A percentile compares a stretch with the other conserved stretches of the same genome.
Conservation (phyloP, 2,113 vertebrate species). For the Brienomyrus longianalis region DNA sequence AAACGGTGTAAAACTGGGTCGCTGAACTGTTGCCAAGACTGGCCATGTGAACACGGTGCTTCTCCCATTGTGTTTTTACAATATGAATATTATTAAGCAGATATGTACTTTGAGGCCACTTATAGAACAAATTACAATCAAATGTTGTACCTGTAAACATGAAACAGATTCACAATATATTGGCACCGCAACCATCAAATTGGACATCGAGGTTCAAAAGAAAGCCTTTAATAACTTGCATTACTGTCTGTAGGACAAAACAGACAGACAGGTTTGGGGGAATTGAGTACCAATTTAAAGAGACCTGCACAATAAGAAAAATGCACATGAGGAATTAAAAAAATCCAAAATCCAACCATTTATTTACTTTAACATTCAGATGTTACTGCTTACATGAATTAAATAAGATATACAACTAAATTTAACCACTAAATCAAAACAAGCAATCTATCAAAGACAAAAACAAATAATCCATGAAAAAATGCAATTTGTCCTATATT, state of each 20-base stretch:
- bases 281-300: not conserved
- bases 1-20: not conserved
- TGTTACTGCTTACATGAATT: not conserved
- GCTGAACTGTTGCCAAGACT: not conserved
- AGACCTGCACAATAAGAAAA: not conserved
- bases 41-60: not conserved
- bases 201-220: not conserved
- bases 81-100: not conserved
- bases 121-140: not conserved
- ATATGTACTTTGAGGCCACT: not conserved
- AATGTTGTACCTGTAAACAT: not conserved
- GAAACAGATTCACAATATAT: not conserved
- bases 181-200: not conserved
- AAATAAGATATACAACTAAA: not conserved
- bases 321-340: not conserved
- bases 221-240: not conserved
- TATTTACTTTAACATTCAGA: not conserved
- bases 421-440: not conserved
- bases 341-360: not conserved
- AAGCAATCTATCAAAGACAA: not conserved
- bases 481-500: not conserved
- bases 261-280: not conserved
- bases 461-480: not conserved
- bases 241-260: not conserved
- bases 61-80: not conserved